Base-by-base conservation (phyloP, 2,797 vertebrate genomes). In the Bovichtus variegatus region DNA sequence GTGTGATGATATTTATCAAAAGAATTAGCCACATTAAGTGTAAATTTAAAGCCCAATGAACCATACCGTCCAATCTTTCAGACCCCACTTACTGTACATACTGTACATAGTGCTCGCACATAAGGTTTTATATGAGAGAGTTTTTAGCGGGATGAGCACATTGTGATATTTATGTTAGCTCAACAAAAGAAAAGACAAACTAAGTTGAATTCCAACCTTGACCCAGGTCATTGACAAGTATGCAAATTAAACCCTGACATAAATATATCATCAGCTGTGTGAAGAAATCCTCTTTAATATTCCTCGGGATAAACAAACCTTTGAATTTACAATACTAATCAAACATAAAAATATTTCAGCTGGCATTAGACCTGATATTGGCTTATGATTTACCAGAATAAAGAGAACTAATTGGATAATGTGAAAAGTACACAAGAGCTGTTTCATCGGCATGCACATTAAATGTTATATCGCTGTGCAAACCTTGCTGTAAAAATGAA, bases 371-470 rank as follows among this genome's bases (percentile, higher is more conserved):
- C 12, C 40, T 43, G n/a, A 69, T 70, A 38, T 44, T 70, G 43
- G 36, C 38, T 73, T 5, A 40, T 23, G 53, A 74, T 69, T 71
- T 21, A 68, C 3, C 27, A 51, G 38, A 53, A 49, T 16, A 54
- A 67, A 69, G 23, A 36, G 2, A 63, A 38, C 47, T 71, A 54
- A 76, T 59, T 66, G 49, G 50, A 81, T 78, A 29, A 60, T 53
- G 21, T 62, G 43, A 75, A 73, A 75, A 61, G 31, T 25, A 62
- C 50, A 74, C 31, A 50, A 18, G 29, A 31, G 51, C 34, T 50
- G 59, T 74, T 76, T 29, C 21, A 50, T 68, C 9, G 16, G 13
- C 43, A 21, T 72, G 36, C 10, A 23, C 31, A 53, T 76, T 9
- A 15, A 68, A 73, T 73, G 18, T 55, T 71, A n/a, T n/a, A 41